Evolutionary conservation across 2,113 vertebrate genomes (phyloP).

Genomic region (Turnix velox): DNA sequence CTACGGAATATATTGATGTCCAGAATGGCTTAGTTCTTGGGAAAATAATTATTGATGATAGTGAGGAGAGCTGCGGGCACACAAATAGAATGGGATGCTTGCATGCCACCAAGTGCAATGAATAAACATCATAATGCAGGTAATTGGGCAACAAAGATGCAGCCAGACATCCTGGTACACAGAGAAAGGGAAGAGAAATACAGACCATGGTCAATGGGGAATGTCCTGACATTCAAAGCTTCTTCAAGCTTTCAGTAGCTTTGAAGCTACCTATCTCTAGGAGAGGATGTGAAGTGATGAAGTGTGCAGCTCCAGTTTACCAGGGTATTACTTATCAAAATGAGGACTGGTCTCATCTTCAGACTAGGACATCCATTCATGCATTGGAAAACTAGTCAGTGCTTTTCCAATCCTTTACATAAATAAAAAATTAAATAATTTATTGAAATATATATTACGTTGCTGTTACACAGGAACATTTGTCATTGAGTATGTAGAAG

Average conservation of each 20-base stretch:
- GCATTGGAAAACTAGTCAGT: not conserved
- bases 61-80: not conserved
- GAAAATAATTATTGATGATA: not conserved
- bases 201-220: not conserved
- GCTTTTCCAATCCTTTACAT: not conserved
- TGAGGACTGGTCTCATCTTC: not conserved
- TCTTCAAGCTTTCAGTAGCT: not conserved
- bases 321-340: not conserved
- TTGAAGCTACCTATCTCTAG: not conserved
- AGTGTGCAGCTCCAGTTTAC: not conserved
- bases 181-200: not conserved
- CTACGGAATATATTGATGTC: not conserved
- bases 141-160: not conserved
- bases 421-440: conserved; percentile 36
- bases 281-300: not conserved
- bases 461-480: conserved; percentile 10
- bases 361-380: not conserved
- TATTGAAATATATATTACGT: conserved; percentile 41
- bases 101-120: rapidly evolving
- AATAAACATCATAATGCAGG: not conserved
- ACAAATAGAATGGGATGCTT: rapidly evolving
- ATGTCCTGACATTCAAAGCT: not conserved
- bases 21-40: not conserved
- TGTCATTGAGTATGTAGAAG: conserved; percentile 46
- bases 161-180: not conserved